These are phyloP conservation scores for Triops cancriformis DNA, from an alignment of 1,140 invertebrate species.

Conservation along the genomic window DNA sequence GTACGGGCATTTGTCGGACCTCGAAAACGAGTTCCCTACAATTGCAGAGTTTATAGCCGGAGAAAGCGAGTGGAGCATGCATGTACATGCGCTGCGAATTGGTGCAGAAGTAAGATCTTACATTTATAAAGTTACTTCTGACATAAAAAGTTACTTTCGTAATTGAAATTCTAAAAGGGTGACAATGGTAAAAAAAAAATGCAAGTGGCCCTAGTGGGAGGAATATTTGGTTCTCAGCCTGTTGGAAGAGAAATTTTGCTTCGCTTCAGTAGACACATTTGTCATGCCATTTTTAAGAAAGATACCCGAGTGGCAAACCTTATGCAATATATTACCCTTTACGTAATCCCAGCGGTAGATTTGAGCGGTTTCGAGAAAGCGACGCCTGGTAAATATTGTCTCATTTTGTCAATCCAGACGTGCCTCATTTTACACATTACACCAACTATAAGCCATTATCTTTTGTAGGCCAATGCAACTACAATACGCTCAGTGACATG, in stretches of 20 bases:
- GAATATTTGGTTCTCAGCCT: slow-evolving; percentile 38
- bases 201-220: not conserved
- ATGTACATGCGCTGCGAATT: slow-evolving; percentile 54
- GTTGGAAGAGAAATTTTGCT: slow-evolving; percentile 75
- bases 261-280: slow-evolving; percentile 69
- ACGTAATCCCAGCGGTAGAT: slow-evolving; percentile 51
- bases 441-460: not conserved
- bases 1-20: slow-evolving; percentile 48
- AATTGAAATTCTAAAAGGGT: not conserved
- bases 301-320: slow-evolving; percentile 54
- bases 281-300: slow-evolving; percentile 55
- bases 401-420: not conserved
- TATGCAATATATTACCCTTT: slow-evolving; percentile 60
- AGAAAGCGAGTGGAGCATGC: slow-evolving; percentile 50
- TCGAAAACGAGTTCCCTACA: slow-evolving; percentile 54
- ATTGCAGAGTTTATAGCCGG: slow-evolving; percentile 53
- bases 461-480: not conserved
- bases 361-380: not conserved
- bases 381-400: not conserved
- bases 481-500: not conserved
- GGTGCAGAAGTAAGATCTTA: slow-evolving; percentile 50
- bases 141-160: not conserved
- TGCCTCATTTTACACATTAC: not conserved
- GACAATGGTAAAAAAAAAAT: not conserved
- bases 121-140: not conserved